Evolutionary conservation across 2,888 invertebrate species (phyloP).

Genomic region (Trichogramma dendrolimi): DNA sequence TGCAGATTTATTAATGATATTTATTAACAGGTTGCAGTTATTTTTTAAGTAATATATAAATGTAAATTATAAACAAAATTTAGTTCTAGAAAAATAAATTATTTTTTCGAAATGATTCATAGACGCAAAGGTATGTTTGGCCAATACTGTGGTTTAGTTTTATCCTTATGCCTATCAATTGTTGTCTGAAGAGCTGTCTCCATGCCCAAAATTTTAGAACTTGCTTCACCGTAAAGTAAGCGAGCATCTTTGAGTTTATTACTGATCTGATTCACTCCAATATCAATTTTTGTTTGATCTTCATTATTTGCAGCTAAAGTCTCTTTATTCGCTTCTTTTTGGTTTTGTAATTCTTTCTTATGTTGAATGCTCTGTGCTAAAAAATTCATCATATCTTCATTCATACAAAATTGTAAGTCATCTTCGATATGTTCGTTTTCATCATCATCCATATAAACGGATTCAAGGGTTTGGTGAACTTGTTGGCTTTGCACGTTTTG

Average conservation of each 20-base stretch:
- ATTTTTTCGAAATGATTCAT: constrained; percentile 24
- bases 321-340: constrained; percentile 28
- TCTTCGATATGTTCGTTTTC: constrained; percentile 41
- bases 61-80: neutral
- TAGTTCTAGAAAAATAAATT: constrained; percentile 20
- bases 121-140: constrained; percentile 65
- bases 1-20: neutral
- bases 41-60: constrained; percentile 1
- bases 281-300: constrained; percentile 28
- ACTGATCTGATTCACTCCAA: constrained; percentile 31
- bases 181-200: constrained; percentile 68
- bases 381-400: constrained; percentile 63
- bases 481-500: constrained; percentile 7
- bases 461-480: neutral
- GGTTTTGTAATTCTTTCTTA: constrained; percentile 49
- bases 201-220: constrained; percentile 67
- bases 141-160: constrained; percentile 64
- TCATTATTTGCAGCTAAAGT: constrained; percentile 5
- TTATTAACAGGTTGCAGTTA: neutral
- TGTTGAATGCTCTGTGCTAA: constrained; percentile 60
- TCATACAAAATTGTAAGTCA: constrained; percentile 57
- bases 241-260: constrained; percentile 45
- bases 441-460: constrained; percentile 20
- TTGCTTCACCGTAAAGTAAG: constrained; percentile 63
- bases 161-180: constrained; percentile 62